Evolutionary conservation across 2,113 vertebrate species (phyloP).

Genomic region (Mesembrinibis cayennensis): DNA sequence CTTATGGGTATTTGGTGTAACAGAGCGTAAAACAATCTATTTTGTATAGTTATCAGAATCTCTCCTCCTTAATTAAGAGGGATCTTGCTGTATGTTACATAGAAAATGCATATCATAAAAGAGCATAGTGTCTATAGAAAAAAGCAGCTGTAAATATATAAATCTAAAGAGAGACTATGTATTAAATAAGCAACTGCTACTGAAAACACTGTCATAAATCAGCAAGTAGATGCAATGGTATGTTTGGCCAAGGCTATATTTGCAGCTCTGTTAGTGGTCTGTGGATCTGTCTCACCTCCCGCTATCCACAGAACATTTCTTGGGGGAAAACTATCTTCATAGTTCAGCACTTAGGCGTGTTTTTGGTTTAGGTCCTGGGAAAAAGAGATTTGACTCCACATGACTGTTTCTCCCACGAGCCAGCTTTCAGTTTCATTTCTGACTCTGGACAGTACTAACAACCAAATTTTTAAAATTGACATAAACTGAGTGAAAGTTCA

Average conservation of each 20-base stretch:
- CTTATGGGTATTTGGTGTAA: background rate
- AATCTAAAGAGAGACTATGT: background rate
- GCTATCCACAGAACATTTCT: background rate
- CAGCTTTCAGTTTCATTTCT: constrained; percentile 15
- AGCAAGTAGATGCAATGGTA: background rate
- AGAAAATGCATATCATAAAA: background rate
- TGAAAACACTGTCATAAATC: background rate
- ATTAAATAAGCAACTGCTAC: background rate
- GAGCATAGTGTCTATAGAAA: background rate
- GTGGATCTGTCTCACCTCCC: background rate
- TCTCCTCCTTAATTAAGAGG: background rate
- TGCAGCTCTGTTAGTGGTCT: background rate
- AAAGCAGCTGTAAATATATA: background rate
- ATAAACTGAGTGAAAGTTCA: background rate
- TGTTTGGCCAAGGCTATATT: background rate
- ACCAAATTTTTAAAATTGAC: background rate
- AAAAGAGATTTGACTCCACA: background rate
- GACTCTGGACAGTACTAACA: background rate
- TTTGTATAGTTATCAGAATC: background rate
- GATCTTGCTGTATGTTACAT: background rate
- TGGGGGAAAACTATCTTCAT: background rate
- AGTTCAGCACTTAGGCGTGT: background rate
- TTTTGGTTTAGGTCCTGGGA: background rate
- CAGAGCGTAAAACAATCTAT: background rate
- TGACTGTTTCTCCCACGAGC: background rate